Evolutionary conservation across 1,140 invertebrate species (phyloP).

Genomic region (Drosophila mojavensis): DNA sequence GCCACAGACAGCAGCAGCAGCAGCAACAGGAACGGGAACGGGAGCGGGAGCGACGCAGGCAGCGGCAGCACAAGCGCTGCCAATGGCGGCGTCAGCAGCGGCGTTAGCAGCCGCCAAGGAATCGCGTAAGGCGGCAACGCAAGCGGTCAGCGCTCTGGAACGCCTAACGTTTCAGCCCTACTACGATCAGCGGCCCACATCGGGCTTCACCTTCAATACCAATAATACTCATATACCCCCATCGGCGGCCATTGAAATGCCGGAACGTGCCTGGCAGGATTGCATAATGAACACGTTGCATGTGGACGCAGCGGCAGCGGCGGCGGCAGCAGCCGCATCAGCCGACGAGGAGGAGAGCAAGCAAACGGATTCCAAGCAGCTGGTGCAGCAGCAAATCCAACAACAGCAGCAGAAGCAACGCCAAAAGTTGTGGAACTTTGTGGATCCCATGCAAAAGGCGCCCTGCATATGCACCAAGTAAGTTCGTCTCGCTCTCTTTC

Average conservation of each 20-base stretch:
- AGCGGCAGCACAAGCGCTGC: slow-evolving; percentile 33
- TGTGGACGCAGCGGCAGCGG: slow-evolving; percentile 52
- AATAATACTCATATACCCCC: slow-evolving; percentile 82
- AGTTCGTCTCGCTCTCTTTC: slow-evolving; percentile 74
- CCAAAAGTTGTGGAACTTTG: slow-evolving; percentile 90
- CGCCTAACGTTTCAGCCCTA: slow-evolving; percentile 77
- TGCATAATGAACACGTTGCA: slow-evolving; percentile 85
- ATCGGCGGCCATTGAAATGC: slow-evolving; percentile 87
- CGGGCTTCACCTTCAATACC: slow-evolving; percentile 83
- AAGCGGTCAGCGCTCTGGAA: slow-evolving; percentile 67
- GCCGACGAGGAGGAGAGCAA: slow-evolving; percentile 53
- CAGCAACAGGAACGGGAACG: background rate
- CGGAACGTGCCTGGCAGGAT: slow-evolving; percentile 92
- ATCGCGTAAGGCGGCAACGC: slow-evolving; percentile 51
- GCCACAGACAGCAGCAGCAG: background rate
- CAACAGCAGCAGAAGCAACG: slow-evolving; percentile 63
- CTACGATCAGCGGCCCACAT: slow-evolving; percentile 76
- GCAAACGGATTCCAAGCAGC: slow-evolving; percentile 64
- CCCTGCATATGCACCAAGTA: slow-evolving; percentile 92
- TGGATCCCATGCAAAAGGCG: slow-evolving; percentile 92
- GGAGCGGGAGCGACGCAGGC: slow-evolving; percentile 23
- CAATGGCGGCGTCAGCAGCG: slow-evolving; percentile 26
- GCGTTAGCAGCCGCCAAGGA: slow-evolving; percentile 34
- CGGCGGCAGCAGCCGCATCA: slow-evolving; percentile 21
- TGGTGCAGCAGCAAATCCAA: slow-evolving; percentile 69